Evolutionary conservation across 2,888 invertebrate species (phyloP).

Genomic region (Tortricodes alternella): DNA sequence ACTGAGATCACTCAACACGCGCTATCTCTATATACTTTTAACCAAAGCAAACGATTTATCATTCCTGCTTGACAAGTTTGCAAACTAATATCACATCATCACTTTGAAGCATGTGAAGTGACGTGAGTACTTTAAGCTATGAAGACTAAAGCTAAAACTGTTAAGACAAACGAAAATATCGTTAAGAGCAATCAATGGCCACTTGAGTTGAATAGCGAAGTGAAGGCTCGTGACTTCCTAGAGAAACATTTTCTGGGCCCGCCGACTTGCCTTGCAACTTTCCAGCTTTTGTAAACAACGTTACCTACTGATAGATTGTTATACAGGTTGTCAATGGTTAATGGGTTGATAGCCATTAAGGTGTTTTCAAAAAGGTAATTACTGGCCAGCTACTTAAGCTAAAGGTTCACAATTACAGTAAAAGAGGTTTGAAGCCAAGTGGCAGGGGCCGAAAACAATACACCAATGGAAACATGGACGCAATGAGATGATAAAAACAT

Average conservation of each 20-base stretch:
- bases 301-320: constrained; percentile 10
- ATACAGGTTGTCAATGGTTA: not conserved
- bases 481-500: not conserved
- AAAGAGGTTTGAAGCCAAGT: not conserved
- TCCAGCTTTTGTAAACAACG: constrained; percentile 59
- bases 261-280: constrained; percentile 67
- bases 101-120: not conserved
- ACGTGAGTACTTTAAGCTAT: not conserved
- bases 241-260: constrained; percentile 59
- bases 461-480: not conserved
- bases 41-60: not conserved
- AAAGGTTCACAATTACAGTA: not conserved
- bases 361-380: not conserved
- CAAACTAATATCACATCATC: not conserved
- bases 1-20: not conserved
- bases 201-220: constrained; percentile 49
- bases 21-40: not conserved
- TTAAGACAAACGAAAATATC: constrained; percentile 29
- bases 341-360: too few relatives aligned
- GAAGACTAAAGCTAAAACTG: constrained; percentile 1
- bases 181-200: constrained; percentile 52
- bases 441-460: constrained; percentile 15
- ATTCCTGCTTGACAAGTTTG: constrained; percentile 9
- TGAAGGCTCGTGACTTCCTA: constrained; percentile 71
- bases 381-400: not conserved